These are phyloP conservation scores for Alentia gelatinosa DNA, from an alignment of 2,888 invertebrate genomes.

Conservation along the genomic window DNA sequence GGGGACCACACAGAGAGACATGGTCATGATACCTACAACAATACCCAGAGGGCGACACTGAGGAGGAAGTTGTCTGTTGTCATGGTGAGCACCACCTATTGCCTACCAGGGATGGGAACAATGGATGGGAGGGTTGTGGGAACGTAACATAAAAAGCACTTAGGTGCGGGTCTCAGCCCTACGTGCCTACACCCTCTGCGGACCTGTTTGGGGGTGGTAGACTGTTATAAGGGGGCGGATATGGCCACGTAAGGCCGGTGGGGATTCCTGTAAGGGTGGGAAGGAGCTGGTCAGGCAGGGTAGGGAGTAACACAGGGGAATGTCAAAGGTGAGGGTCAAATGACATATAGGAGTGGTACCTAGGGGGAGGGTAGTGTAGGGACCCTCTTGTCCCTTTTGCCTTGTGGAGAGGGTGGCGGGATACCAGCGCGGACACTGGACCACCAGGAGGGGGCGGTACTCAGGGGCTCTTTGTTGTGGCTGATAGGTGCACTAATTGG, in stretches of 20 bases:
- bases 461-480: constrained; percentile 24
- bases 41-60: background rate
- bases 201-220: background rate
- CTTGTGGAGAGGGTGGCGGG: constrained; percentile 16
- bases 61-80: background rate
- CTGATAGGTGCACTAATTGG: constrained; percentile 31
- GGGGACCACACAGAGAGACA: background rate
- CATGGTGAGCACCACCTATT: background rate
- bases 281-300: background rate
- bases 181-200: background rate
- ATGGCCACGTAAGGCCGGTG: background rate
- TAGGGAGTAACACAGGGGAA: background rate
- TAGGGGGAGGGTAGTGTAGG: background rate
- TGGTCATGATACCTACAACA: background rate
- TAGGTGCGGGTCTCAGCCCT: background rate
- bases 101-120: background rate
- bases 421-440: background rate
- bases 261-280: background rate
- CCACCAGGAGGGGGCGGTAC: background rate
- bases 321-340: background rate
- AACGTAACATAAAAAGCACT: background rate
- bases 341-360: background rate
- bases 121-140: background rate
- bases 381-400: background rate
- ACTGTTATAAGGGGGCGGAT: background rate